Percentiles rank a stretch among this genome's conserved stretches.
These are phyloP conservation scores for Pelecanoides urinatrix DNA, from an alignment of 2,113 vertebrate genomes.

Conservation along the genomic window DNA sequence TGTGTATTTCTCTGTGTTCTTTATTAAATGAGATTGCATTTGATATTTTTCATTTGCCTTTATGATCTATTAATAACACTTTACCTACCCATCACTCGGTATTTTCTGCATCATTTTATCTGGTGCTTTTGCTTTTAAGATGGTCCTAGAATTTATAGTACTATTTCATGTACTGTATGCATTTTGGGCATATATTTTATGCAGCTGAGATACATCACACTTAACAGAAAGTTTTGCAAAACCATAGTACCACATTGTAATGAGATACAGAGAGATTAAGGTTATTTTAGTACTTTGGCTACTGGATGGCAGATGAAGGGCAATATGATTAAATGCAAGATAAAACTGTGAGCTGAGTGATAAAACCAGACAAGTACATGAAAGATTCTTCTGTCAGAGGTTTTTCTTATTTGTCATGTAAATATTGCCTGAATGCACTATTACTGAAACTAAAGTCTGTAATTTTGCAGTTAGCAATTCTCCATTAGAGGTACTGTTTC, in stretches of 20 bases:
- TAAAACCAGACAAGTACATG: constrained; percentile 47
- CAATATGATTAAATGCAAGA: constrained; percentile 56
- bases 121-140: not conserved
- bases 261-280: constrained; percentile 48
- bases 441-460: constrained; percentile 30
- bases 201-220: constrained; percentile 17
- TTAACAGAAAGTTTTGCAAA: constrained; percentile 53
- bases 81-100: not conserved
- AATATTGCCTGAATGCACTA: constrained; percentile 30
- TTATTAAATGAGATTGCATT: constrained; percentile 29
- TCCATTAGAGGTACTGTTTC: not conserved
- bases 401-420: constrained; percentile 56
- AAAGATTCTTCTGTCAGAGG: constrained; percentile 41
- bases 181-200: constrained; percentile 27
- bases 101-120: constrained; percentile 32
- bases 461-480: not conserved
- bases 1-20: not conserved
- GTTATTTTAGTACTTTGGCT: constrained; percentile 45
- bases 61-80: constrained; percentile 37
- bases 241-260: constrained; percentile 16
- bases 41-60: constrained; percentile 36
- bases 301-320: constrained; percentile 58
- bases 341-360: constrained; percentile 56
- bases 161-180: not conserved
- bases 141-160: constrained; percentile 37